A percentile compares a stretch with the other conserved stretches of the same genome.
phyloP scores from a whole-genome alignment of 1,140 invertebrate species.

The Paraescarpia echinospica region DNA sequence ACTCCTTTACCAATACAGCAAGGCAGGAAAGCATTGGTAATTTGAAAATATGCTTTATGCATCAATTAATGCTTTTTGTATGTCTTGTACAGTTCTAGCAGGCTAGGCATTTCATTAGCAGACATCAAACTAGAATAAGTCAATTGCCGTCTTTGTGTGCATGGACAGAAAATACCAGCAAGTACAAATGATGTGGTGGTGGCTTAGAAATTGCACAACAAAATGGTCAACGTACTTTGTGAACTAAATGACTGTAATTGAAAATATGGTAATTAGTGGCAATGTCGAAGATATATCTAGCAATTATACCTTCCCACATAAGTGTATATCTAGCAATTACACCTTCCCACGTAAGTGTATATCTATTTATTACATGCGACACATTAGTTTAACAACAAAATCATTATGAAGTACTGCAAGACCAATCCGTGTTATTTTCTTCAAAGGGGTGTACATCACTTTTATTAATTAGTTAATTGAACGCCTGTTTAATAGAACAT shows the following conservation, averaged over 20 bases:
- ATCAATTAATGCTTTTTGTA: background rate
- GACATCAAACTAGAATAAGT: too few species aligned
- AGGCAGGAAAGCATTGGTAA: background rate
- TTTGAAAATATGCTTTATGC: background rate
- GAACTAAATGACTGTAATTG: background rate
- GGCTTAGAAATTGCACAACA: background rate
- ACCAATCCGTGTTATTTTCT: background rate
- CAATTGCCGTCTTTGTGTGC: too few species aligned
- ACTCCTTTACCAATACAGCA: background rate
- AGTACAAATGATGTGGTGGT: too few species aligned
- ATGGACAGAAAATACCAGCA: too few species aligned
- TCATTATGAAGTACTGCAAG: background rate
- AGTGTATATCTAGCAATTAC: background rate
- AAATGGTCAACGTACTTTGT: background rate
- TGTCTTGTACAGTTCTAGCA: background rate
- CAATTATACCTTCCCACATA: too few species aligned
- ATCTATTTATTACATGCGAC: background rate
- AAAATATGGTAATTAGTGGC: background rate
- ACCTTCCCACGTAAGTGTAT: background rate
- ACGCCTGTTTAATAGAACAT: too few species aligned
- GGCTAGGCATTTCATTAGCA: too few species aligned
- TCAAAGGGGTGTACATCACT: background rate
- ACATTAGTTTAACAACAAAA: background rate
- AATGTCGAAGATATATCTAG: background rate
- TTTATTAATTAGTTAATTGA: too few species aligned